Evolutionary conservation across 2,888 invertebrate species (phyloP).

Genomic region (Xestia rhomboidea): DNA sequence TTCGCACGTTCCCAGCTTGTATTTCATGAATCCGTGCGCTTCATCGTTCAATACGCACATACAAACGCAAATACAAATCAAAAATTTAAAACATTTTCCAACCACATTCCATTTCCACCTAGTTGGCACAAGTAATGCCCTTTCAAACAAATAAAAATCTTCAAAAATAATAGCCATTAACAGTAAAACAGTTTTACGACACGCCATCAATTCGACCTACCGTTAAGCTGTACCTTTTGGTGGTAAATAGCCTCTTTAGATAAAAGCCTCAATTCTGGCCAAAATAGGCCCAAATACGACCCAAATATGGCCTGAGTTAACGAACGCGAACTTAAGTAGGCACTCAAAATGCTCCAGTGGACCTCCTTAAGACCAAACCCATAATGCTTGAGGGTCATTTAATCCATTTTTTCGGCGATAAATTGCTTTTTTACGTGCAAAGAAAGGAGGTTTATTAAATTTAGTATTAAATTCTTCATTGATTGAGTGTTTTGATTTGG

Average conservation of each 20-base stretch:
- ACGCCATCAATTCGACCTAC: slow-evolving; percentile 38
- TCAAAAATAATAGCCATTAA: neutral
- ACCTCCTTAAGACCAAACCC: slow-evolving; percentile 43
- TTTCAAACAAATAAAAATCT: no score
- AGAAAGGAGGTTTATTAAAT: slow-evolving; percentile 11
- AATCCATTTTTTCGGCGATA: slow-evolving; percentile 56
- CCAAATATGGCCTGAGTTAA: slow-evolving; percentile 62
- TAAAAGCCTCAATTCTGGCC: slow-evolving; percentile 65
- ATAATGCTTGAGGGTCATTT: slow-evolving; percentile 56
- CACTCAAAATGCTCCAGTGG: slow-evolving; percentile 63
- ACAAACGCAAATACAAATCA: no score
- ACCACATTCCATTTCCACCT: no score
- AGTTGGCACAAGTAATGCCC: no score
- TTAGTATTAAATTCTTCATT: slow-evolving; percentile 1
- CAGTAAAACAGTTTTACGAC: slow-evolving; percentile 46
- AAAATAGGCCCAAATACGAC: slow-evolving; percentile 57
- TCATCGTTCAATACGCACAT: no score
- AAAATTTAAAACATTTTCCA: no score
- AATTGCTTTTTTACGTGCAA: slow-evolving; percentile 46
- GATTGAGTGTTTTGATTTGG: slow-evolving; percentile 4
- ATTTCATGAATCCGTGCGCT: no score
- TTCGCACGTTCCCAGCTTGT: no score
- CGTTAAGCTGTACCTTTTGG: slow-evolving; percentile 53
- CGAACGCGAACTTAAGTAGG: slow-evolving; percentile 60
- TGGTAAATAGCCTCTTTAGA: slow-evolving; percentile 64